Percentiles rank a stretch among this genome's conserved stretches.
These are phyloP conservation scores for Lithophane semibrunnea DNA, from an alignment of 2,888 invertebrate species.

Conservation along the genomic window DNA sequence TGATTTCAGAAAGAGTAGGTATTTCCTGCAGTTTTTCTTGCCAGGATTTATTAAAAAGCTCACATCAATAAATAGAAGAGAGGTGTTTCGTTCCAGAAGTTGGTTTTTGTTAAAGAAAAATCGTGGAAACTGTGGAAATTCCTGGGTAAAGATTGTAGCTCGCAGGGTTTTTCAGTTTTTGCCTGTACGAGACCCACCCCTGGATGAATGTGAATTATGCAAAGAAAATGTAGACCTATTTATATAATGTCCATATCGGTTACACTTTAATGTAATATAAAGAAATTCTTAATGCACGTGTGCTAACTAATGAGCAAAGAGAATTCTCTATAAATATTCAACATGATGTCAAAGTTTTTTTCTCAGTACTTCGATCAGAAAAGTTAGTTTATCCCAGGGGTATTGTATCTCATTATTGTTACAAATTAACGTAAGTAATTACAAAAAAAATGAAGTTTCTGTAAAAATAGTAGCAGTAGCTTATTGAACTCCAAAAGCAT, in stretches of 20 bases:
- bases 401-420: neutral
- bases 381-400: neutral
- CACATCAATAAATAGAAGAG: neutral
- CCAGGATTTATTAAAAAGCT: neutral
- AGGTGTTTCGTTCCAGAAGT: neutral
- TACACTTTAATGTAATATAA: neutral
- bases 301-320: neutral
- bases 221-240: too few relatives aligned
- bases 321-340: too few relatives aligned
- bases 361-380: neutral
- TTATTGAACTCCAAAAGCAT: too few relatives aligned
- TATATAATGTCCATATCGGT: too few relatives aligned
- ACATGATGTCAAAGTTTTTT: neutral
- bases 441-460: too few relatives aligned
- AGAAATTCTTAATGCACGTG: neutral
- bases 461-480: too few relatives aligned
- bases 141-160: neutral
- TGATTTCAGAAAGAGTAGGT: neutral
- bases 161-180: neutral
- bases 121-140: neutral
- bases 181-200: too few relatives aligned
- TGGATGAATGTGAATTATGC: neutral
- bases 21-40: neutral
- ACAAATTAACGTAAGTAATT: neutral
- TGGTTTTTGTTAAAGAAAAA: neutral